These are phyloP conservation scores for Pseudomyrmex cubaensis DNA, from an alignment of 1,140 invertebrate species.

Conservation along the genomic window DNA sequence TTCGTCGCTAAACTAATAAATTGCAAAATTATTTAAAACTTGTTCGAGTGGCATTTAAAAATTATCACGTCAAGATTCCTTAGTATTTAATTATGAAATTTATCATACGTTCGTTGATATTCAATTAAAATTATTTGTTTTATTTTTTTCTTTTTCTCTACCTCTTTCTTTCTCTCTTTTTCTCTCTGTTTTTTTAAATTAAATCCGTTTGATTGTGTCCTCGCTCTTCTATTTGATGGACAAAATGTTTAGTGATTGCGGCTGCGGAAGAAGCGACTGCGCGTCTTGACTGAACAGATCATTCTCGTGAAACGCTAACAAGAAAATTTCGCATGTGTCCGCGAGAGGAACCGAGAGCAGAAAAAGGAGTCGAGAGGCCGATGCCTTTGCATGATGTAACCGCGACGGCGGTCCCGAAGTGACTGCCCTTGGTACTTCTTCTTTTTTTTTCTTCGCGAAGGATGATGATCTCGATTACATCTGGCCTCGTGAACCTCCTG, in stretches of 20 bases:
- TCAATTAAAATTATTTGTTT: background rate
- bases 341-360: slow-evolving; percentile 9
- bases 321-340: slow-evolving; percentile 44
- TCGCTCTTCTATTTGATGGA: background rate
- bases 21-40: background rate
- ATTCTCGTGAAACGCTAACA: slow-evolving; percentile 16
- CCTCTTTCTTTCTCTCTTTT: background rate
- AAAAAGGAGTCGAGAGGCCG: slow-evolving; percentile 45
- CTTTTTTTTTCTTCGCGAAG: slow-evolving; percentile 4
- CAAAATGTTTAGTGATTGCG: background rate
- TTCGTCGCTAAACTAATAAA: background rate
- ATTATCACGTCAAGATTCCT: background rate
- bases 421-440: slow-evolving; percentile 41
- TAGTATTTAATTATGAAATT: background rate
- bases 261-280: background rate
- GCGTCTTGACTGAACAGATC: background rate
- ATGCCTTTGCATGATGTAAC: slow-evolving; percentile 57
- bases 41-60: background rate
- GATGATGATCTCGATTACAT: slow-evolving; percentile 59
- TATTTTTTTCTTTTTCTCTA: background rate
- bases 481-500: slow-evolving; percentile 38
- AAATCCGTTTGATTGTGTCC: background rate
- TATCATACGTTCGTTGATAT: background rate
- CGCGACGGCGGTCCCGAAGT: slow-evolving; percentile 2
- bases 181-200: too few species aligned